Conservation (phyloP, 2,888 invertebrate genomes). For the Lepetodrilus schrolli region DNA sequence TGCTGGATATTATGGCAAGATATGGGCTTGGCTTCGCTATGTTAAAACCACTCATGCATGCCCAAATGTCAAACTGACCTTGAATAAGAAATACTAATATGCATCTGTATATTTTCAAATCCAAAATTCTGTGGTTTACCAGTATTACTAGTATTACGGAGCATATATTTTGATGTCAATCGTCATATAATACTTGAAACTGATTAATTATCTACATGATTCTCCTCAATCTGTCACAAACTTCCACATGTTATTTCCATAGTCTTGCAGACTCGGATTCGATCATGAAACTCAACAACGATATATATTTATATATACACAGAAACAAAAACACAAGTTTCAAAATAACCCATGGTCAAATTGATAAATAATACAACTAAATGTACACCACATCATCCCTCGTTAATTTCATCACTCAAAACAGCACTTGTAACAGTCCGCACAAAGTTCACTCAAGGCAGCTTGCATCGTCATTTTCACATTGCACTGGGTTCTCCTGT, state of each 20-base stretch:
- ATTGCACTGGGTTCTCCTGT: neutral
- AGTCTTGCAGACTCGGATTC: neutral
- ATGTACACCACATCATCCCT: neutral
- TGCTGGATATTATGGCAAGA: too few relatives aligned
- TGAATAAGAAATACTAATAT: too few relatives aligned
- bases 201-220: neutral
- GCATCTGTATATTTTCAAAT: too few relatives aligned
- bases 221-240: too few relatives aligned
- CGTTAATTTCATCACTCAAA: neutral
- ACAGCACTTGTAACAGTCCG: conserved; percentile 14
- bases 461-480: neutral
- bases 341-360: neutral
- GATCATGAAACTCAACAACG: neutral
- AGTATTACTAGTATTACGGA: too few relatives aligned
- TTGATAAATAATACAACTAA: conserved; percentile 9
- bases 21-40: too few relatives aligned
- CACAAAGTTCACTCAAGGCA: neutral
- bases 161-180: too few relatives aligned
- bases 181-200: neutral
- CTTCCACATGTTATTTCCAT: too few relatives aligned
- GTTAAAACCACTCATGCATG: too few relatives aligned
- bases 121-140: too few relatives aligned
- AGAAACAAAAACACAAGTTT: neutral
- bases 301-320: too few relatives aligned
- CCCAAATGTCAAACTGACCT: too few relatives aligned